These are phyloP conservation scores for Abramis brama DNA, from an alignment of 2,113 vertebrate species.

Conservation along the genomic window DNA sequence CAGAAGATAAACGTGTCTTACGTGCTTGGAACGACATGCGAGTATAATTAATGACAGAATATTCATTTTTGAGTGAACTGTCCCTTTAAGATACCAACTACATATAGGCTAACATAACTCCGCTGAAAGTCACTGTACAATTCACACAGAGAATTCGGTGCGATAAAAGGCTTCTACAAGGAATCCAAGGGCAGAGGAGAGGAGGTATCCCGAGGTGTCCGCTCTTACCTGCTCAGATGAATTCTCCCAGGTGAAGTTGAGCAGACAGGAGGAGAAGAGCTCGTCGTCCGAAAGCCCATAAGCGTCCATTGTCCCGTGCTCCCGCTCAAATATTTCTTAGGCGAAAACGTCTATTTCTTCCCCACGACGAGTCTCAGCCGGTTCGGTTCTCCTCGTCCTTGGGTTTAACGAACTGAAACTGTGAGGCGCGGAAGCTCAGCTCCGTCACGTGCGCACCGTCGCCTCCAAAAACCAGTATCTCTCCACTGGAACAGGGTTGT, in stretches of 20 bases:
- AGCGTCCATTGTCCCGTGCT: constrained; percentile 84
- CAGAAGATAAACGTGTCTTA: no score
- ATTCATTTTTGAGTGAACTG: no score
- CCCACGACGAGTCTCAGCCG: constrained; percentile 57
- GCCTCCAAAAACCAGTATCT: constrained; percentile 49
- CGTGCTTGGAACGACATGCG: no score
- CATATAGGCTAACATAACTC: not conserved
- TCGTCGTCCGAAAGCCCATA: constrained; percentile 88
- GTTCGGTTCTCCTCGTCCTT: constrained; percentile 64
- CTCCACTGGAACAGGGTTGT: constrained; percentile 27
- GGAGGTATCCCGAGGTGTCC: not conserved
- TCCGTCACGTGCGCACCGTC: constrained; percentile 70
- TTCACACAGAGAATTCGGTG: not conserved
- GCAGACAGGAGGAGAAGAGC: constrained; percentile 87
- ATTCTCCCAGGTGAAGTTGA: constrained; percentile 92
- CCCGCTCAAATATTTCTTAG: constrained; percentile 27
- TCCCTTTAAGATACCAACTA: no score
- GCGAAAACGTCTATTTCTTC: constrained; percentile 45
- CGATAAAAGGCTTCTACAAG: constrained; percentile 32
- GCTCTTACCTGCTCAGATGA: constrained; percentile 89
- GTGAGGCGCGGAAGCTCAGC: constrained; percentile 57
- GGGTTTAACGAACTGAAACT: constrained; percentile 58
- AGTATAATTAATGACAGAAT: no score
- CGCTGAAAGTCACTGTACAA: not conserved
- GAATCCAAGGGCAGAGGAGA: not conserved